Base-by-base conservation (phyloP, 2,888 invertebrate species). In the Autographa gamma region DNA sequence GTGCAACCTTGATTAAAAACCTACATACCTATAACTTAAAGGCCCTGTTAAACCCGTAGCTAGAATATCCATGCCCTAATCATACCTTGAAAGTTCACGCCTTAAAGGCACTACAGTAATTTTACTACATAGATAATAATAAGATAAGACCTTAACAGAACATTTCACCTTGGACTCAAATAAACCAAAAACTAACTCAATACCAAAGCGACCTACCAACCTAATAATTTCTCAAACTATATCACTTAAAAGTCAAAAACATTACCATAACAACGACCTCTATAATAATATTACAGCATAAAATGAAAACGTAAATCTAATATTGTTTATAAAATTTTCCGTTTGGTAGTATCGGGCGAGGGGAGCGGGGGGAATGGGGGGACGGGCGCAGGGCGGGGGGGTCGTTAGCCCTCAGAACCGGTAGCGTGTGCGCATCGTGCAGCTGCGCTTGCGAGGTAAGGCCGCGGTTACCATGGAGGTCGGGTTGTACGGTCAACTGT, bases 331-430 rank as follows among this genome's bases (percentile, higher is more conserved):
- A 91, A 92, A 91, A 89, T 91, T 89, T 91, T 91, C 89, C 92
- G 89, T 92, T 91, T 90, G 84, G 86, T 85, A 83, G 80, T 82
- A 90, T 89, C 90, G 89, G 83, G 79, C 71, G 76, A 75, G 80
- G 76, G 74, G 80, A 74, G 54, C 11, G 54, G 4, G 54, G 76
- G 74, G 80, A 74, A 25, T 3, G 54, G 4, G 54, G 19, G 3
- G 54, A 19, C n/a, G 48, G 16, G 7, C 48, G 41, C 11, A 11
- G 25, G 84, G 85, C 82, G 81, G 82, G 80, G 86, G 90, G 86
- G 91, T 93, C 93, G 93, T 93, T 91, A 93, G 91, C 93, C 90
- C 91, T 92, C 91, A 93, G 91, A 95, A 95, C 95, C 95, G 95
- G 95, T 95, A 95, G 95, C 95, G 89, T 89, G 84, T 91, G 92